Conservation (phyloP, 2,888 invertebrate genomes). For the Odontothrips loti region DNA sequence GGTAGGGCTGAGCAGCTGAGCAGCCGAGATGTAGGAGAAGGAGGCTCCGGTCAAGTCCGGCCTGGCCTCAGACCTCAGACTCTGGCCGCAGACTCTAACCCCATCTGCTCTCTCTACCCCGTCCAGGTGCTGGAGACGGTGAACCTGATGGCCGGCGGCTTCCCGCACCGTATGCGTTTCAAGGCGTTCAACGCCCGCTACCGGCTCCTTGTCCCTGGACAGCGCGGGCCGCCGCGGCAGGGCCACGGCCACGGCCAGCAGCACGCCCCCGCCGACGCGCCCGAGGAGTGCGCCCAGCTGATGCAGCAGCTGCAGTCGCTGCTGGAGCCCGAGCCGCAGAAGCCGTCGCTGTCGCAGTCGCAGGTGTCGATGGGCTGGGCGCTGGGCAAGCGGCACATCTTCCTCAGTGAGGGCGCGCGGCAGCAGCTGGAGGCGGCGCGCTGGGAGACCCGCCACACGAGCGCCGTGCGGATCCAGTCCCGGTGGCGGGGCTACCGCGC, state of each 20-base stretch:
- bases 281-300: conserved; percentile 71
- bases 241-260: conserved; percentile 49
- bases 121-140: conserved; percentile 78
- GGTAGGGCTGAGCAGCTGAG: too few species aligned
- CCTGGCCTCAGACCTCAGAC: too few species aligned
- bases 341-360: conserved; percentile 42
- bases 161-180: conserved; percentile 91
- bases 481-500: conserved; percentile 79
- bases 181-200: conserved; percentile 86
- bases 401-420: conserved; percentile 84
- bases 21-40: too few species aligned
- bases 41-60: too few species aligned
- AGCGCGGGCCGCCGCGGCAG: conserved; percentile 51
- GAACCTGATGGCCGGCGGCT: conserved; percentile 91
- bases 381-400: conserved; percentile 87
- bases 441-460: conserved; percentile 68
- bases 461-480: conserved; percentile 77
- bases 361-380: conserved; percentile 79
- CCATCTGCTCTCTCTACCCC: too few species aligned
- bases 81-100: too few species aligned
- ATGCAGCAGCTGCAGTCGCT: conserved; percentile 50
- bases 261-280: conserved; percentile 55
- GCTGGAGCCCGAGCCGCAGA: conserved; percentile 39
- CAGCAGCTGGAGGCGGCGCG: conserved; percentile 83
- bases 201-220: conserved; percentile 68